Evolutionary conservation across 2,113 vertebrate genomes (phyloP).

Genomic region (Tragelaphus strepsiceros): DNA sequence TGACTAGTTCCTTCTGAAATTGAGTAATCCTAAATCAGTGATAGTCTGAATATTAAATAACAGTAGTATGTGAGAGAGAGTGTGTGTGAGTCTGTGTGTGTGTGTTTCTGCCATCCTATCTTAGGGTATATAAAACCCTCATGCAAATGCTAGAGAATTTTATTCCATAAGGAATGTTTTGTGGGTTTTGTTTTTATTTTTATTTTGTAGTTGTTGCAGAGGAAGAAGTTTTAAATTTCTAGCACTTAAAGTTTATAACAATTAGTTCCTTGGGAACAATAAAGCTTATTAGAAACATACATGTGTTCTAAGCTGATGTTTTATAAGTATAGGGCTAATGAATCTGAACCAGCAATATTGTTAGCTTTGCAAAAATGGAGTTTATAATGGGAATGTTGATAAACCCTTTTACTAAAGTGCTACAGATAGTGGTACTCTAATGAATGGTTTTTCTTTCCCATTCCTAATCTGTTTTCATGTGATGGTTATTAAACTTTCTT

Average conservation of each 20-base stretch:
- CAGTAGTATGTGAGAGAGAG: not conserved
- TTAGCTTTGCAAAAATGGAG: conserved; percentile 11
- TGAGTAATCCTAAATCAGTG: not conserved
- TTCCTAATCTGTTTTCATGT: conserved; percentile 32
- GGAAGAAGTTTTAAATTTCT: not conserved
- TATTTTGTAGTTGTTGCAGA: not conserved
- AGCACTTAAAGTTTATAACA: not conserved
- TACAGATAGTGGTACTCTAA: not conserved
- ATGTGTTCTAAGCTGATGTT: not conserved
- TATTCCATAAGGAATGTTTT: not conserved
- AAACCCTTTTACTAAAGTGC: not conserved
- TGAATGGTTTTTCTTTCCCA: conserved; percentile 2
- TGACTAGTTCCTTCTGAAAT: not conserved
- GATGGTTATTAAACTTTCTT: not conserved
- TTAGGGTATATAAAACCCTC: conserved; percentile 25
- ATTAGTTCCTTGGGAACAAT: not conserved
- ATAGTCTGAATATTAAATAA: not conserved
- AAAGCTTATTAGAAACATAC: not conserved
- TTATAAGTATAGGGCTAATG: not conserved
- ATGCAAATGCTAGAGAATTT: not conserved
- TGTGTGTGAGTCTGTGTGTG: not conserved
- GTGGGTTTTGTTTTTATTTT: not conserved
- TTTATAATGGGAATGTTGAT: conserved; percentile 31
- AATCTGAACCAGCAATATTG: not conserved
- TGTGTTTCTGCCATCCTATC: not conserved